phyloP scores from a whole-genome alignment of 1,140 invertebrate species.

The Thereuonema tuberculata region DNA sequence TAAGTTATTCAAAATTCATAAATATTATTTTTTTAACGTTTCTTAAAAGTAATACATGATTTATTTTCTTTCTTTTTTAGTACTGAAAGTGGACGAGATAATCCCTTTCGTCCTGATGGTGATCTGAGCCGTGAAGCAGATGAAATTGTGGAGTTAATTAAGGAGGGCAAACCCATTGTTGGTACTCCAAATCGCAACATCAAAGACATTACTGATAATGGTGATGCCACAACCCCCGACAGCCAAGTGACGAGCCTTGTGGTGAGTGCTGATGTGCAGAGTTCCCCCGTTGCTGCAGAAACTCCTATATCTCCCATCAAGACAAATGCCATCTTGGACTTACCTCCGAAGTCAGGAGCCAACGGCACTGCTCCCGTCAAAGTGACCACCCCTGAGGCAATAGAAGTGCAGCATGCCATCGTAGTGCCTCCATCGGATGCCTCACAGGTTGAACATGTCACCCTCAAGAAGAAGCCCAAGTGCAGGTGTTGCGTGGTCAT shows the following conservation, averaged over 20 bases:
- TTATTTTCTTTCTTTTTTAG: constrained; percentile 42
- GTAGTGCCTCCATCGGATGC: constrained; percentile 53
- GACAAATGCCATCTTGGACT: neutral
- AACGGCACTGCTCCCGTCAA: constrained; percentile 28
- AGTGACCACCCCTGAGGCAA: constrained; percentile 28
- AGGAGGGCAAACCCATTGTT: constrained; percentile 68
- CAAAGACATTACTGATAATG: constrained; percentile 16
- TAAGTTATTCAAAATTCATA: no score
- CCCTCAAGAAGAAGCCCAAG: constrained; percentile 77
- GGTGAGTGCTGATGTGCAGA: constrained; percentile 11
- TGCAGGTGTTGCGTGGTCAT: constrained; percentile 79
- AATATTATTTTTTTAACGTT: no score
- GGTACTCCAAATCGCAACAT: constrained; percentile 25
- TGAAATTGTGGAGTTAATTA: constrained; percentile 86
- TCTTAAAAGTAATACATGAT: no score
- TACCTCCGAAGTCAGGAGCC: constrained; percentile 21
- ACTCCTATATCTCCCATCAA: constrained; percentile 3
- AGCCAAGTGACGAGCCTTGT: neutral
- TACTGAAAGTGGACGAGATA: constrained; percentile 88
- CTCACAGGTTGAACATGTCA: constrained; percentile 64
- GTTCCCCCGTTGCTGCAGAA: constrained; percentile 2
- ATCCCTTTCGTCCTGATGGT: constrained; percentile 90
- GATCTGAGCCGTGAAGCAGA: constrained; percentile 88
- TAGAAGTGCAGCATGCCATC: constrained; percentile 58
- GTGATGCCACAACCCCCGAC: neutral